Percentiles rank a stretch among this genome's conserved stretches.
Evolutionary conservation across 2,113 vertebrate genomes (phyloP).

Genomic region (Sakesphorus luctuosus): DNA sequence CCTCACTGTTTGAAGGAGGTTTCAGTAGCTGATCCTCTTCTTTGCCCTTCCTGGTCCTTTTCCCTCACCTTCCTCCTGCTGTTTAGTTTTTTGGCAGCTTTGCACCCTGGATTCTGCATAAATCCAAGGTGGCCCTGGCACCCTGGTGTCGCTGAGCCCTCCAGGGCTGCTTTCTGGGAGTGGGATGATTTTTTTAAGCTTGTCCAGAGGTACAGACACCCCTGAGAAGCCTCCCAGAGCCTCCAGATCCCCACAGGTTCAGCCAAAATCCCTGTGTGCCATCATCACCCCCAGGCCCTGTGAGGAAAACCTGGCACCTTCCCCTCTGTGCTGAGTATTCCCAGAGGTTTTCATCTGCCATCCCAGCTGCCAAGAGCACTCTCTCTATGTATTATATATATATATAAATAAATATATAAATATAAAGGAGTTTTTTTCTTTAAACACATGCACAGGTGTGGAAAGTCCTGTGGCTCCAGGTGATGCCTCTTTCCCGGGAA

Average conservation of each 20-base stretch:
- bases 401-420: neutral
- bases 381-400: neutral
- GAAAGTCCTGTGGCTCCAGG: neutral
- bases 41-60: neutral
- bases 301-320: neutral
- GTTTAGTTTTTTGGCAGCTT: neutral
- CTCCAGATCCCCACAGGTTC: neutral
- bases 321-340: neutral
- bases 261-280: neutral
- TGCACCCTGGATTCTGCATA: neutral
- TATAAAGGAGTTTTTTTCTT: neutral
- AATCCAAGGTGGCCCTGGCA: neutral
- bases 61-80: neutral
- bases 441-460: neutral
- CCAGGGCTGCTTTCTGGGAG: neutral
- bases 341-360: neutral
- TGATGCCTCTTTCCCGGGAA: neutral
- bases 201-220: neutral
- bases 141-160: neutral
- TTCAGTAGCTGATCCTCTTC: neutral
- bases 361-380: conserved; percentile 2
- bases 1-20: neutral
- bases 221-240: neutral
- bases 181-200: neutral
- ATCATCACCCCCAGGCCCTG: neutral